A percentile compares a stretch with the other conserved stretches of the same genome.
Evolutionary conservation across 2,888 invertebrate species (phyloP).

Genomic region (Homarus gammarus): DNA sequence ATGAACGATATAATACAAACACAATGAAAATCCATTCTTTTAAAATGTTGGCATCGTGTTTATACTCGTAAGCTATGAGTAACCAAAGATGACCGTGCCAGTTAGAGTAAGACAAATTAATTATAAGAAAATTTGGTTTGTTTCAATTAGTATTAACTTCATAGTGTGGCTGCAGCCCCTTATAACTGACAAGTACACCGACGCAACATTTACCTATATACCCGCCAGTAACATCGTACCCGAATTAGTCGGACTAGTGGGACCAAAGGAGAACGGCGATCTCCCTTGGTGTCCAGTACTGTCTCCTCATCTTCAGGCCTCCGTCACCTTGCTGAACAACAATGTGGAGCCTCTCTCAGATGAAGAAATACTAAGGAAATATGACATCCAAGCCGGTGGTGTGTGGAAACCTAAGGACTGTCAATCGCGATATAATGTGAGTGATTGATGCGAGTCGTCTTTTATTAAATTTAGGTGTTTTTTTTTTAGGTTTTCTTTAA

Average conservation of each 20-base stretch:
- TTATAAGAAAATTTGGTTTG: conserved; percentile 13
- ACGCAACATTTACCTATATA: conserved; percentile 59
- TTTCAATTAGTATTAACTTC: conserved; percentile 9
- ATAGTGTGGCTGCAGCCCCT: conserved; percentile 59
- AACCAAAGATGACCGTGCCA: conserved; percentile 9
- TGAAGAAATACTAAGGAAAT: conserved; percentile 40
- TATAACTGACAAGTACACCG: conserved; percentile 63
- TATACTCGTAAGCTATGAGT: neutral
- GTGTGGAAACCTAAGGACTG: conserved; percentile 64
- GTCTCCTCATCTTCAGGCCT: conserved; percentile 49
- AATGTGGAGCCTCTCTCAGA: conserved; percentile 14
- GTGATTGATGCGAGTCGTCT: neutral
- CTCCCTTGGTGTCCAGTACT: conserved; percentile 47
- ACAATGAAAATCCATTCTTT: neutral
- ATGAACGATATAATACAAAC: neutral
- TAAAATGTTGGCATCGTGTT: neutral
- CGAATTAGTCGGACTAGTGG: conserved; percentile 63
- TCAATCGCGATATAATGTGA: conserved; percentile 67
- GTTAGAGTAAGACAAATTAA: conserved; percentile 16
- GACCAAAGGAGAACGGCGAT: neutral
- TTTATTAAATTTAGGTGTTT: too few relatives aligned
- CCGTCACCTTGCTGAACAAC: neutral
- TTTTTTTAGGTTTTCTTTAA: too few relatives aligned
- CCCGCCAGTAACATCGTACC: conserved; percentile 44
- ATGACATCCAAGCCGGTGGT: conserved; percentile 62